Evolutionary conservation across 1,140 invertebrate genomes (phyloP).

Genomic region (Latrodectus geometricus): DNA sequence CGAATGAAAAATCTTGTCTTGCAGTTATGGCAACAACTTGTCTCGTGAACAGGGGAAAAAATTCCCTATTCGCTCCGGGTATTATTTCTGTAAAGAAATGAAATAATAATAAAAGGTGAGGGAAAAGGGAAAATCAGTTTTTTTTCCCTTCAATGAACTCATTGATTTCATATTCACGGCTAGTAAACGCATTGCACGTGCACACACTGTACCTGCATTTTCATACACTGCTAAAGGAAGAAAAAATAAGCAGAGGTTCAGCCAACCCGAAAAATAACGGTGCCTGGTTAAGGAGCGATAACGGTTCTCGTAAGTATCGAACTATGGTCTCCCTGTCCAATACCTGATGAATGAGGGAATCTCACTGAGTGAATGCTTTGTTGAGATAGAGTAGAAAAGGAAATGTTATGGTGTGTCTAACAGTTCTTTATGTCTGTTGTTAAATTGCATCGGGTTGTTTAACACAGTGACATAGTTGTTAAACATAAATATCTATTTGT

Average conservation of each 20-base stretch:
- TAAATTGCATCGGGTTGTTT: no score
- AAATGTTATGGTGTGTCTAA: no score
- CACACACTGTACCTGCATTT: not conserved
- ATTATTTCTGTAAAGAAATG: conserved; percentile 14
- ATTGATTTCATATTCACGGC: conserved; percentile 56
- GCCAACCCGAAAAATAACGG: conserved; percentile 39
- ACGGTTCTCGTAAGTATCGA: not conserved
- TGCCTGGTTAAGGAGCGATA: conserved; percentile 44
- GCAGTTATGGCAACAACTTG: conserved; percentile 46
- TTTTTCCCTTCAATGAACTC: not conserved
- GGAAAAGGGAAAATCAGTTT: conserved; percentile 3
- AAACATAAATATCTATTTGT: no score
- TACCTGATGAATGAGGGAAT: conserved; percentile 21
- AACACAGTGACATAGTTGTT: no score
- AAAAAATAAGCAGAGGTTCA: not conserved
- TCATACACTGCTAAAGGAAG: no score
- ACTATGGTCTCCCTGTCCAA: not conserved
- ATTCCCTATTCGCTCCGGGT: conserved; percentile 17
- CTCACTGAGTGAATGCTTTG: no score
- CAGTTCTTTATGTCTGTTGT: no score
- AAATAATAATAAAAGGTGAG: conserved; percentile 11
- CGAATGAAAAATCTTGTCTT: conserved; percentile 56
- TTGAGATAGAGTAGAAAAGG: no score
- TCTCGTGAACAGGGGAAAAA: not conserved
- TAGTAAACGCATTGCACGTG: not conserved